Base-by-base conservation (phyloP, 2,797 vertebrate genomes). In the Apogon talboti region DNA sequence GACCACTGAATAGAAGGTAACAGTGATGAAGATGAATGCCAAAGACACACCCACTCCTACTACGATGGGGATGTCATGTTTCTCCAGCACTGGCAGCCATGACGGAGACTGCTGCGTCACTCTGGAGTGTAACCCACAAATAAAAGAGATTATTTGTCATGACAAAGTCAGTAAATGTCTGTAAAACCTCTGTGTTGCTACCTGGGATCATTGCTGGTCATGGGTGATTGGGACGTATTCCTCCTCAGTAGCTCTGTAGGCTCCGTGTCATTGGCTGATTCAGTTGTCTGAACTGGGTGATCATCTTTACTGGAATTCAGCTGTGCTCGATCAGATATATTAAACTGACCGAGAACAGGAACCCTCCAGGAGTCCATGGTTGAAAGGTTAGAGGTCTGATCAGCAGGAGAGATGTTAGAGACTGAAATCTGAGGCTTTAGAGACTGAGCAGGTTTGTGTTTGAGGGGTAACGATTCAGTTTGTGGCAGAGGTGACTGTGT, bases 1-100 rank as follows among this genome's bases (percentile, higher is more conserved):
- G n/a, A 93, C 84, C 64, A 95, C 82, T 0, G 94, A 94, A 61
- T 95, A 95, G 80, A 95, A 94, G 15, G 90, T 91, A 76, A 95
- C 94, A 6, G 92, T 91, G 66, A 94, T 89, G 70, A 95, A 94
- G 77, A 95, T 95, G 79, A 95, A 93, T 14, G 92, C 91, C 66
- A 95, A 69, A 35, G 94, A 95, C 5, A 94, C 89, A 1, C 93
- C 92, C 15, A 94, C 94, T 67, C 94, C 94, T 42, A 95, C 92
- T 56, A 94, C 93, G 1, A 95, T 93, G 48, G 94, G 94, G 72
- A 95, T 89, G 79, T 95, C 94, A 6, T 95, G 94, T 73, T 94
- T 93, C 63, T 95, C 93, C 65, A 95, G 80, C 41, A 89, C 68
- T 0, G 93, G 93, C 19, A 93, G 67, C 92, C 93, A 94, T 24